These are phyloP conservation scores for Neotoma lepida DNA, from an alignment of 2,113 vertebrate genomes.

Conservation along the genomic window DNA sequence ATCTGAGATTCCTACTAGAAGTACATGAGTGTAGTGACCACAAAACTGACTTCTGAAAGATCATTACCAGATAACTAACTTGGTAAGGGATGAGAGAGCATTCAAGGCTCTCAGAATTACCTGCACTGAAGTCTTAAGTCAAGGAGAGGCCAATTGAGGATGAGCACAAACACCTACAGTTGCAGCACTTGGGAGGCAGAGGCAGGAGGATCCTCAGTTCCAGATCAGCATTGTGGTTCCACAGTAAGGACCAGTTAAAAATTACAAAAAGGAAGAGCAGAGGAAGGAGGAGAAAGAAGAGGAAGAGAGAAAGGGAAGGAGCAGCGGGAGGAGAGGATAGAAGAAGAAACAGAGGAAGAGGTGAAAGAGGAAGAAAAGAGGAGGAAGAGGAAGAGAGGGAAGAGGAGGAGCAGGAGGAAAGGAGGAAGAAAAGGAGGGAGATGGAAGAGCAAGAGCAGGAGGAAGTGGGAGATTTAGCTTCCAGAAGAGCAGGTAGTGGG, in stretches of 20 bases:
- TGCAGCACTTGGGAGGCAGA: neutral
- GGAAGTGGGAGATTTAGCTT: neutral
- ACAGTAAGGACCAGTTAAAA: neutral
- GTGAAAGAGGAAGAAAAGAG: too few species aligned
- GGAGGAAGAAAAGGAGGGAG: too few species aligned
- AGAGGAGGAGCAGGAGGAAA: neutral
- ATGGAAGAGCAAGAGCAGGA: too few species aligned
- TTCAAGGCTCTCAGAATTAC: neutral
- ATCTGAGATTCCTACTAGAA: neutral
- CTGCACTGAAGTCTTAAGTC: neutral
- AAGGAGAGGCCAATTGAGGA: neutral
- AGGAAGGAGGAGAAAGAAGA: neutral
- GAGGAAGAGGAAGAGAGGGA: too few species aligned
- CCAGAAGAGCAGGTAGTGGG: neutral
- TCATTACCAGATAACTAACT: neutral
- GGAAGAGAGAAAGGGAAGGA: too few species aligned
- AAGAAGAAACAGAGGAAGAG: too few species aligned
- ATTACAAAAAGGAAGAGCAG: neutral
- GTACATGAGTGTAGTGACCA: neutral
- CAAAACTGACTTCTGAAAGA: neutral
- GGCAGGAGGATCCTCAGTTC: neutral
- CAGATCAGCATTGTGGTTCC: neutral
- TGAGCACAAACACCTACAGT: too few species aligned
- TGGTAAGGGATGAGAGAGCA: neutral
- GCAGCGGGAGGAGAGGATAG: neutral